Evolutionary conservation across 2,888 invertebrate genomes (phyloP).

Genomic region (Spilosoma lubricipeda): DNA sequence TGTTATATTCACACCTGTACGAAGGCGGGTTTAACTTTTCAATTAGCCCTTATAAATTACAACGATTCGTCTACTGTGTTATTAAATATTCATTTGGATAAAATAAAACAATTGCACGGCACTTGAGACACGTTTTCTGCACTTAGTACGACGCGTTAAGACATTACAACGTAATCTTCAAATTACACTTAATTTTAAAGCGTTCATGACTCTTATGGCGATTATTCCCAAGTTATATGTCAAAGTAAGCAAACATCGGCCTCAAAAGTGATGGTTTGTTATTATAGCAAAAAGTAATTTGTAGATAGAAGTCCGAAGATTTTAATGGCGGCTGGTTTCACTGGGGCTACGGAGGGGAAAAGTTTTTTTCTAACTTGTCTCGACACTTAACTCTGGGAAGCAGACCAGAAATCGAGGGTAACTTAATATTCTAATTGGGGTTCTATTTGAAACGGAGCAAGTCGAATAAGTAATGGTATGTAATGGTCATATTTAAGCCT

Average conservation of each 20-base stretch:
- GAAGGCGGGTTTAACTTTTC: slow-evolving; percentile 26
- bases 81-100: slow-evolving; percentile 53
- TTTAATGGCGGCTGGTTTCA: not conserved
- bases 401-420: not conserved
- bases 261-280: not conserved
- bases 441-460: not conserved
- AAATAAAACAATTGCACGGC: slow-evolving; percentile 45
- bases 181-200: slow-evolving; percentile 12
- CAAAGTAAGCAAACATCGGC: not conserved
- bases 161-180: slow-evolving; percentile 26
- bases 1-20: slow-evolving; percentile 42
- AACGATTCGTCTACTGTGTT: slow-evolving; percentile 33
- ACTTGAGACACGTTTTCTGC: slow-evolving; percentile 29
- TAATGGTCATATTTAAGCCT: not conserved
- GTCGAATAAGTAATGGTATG: not conserved
- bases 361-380: not conserved
- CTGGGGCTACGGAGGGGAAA: too few species aligned
- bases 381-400: not conserved
- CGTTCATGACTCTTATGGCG: slow-evolving; percentile 17
- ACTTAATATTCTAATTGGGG: not conserved
- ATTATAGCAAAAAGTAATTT: not conserved
- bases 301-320: not conserved
- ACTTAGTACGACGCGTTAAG: slow-evolving; percentile 28
- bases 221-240: not conserved
- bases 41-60: slow-evolving; percentile 47